Base-by-base conservation (phyloP, 2,797 vertebrate species). In the Odontamblyopus lacepedii region DNA sequence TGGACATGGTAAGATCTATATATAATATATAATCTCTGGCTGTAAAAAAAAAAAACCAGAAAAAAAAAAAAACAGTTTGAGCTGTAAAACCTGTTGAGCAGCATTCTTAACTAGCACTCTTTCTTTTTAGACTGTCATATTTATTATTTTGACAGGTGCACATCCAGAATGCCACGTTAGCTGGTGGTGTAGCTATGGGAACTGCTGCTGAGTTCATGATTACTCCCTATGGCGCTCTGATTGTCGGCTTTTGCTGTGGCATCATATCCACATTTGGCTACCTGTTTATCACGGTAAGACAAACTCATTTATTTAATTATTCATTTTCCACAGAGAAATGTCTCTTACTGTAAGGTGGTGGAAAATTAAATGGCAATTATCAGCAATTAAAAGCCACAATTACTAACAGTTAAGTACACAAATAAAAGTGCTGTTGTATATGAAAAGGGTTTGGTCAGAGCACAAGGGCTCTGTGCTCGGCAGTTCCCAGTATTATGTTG, bases 201-300 rank as follows among this genome's bases (percentile, higher is more conserved):
- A 96, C 98, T 0, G 86, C 96, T 0, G 96, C 95, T 0, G 98
- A 99, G 90, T 97, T 99, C 91, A 96, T 98, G 96, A 94, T 99
- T 81, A 91, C 87, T 32, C 94, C 97, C 0, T 99, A 98, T 0
- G 98, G 97, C 0, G 83, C 97, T 8, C 92, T 99, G 68, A 97
- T 99, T 1, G 94, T 98, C 0, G 98, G 98, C 19, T 96, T 96
- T 87, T 72, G 90, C 87, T 93, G 92, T 7, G 97, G 97, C 75
- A 94, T 96, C 5, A 75, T 98, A 83, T 97, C 97, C 61, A 97
- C 96, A 0, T 90, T 97, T 59, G 98, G 98, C 29, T 99, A 95
- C 74, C 67, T 95, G 59, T 94, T 93, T 84, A 38, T 98, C 67
- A 84, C 94, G 74, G 98, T 99, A 89, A 97, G 97, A 78, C n/a